phyloP scores from a whole-genome alignment of 1,140 invertebrate genomes.

The Aradophagus sp. region DNA sequence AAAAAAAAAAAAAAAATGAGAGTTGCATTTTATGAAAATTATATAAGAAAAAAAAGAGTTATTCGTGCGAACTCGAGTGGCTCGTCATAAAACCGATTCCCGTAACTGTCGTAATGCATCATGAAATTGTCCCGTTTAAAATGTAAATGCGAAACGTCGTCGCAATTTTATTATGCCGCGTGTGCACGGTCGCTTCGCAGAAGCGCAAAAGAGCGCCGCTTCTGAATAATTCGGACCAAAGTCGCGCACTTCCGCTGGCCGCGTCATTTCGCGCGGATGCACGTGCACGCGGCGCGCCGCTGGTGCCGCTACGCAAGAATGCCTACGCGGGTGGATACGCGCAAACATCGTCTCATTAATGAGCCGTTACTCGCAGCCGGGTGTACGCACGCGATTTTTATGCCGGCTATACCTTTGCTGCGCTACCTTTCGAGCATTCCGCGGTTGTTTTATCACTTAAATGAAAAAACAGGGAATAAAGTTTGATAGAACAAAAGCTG shows the following conservation, averaged over 20 bases:
- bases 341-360: slow-evolving; percentile 50
- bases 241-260: slow-evolving; percentile 40
- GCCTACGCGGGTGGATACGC: slow-evolving; percentile 50
- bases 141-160: too few species aligned
- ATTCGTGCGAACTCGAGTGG: too few species aligned
- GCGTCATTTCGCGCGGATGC: slow-evolving; percentile 42
- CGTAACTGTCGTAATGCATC: too few species aligned
- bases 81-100: too few species aligned
- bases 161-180: slow-evolving; percentile 41
- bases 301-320: slow-evolving; percentile 39
- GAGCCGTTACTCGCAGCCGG: slow-evolving; percentile 53
- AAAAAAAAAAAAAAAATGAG: too few species aligned
- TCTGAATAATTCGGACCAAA: slow-evolving; percentile 46
- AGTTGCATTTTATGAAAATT: too few species aligned
- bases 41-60: too few species aligned
- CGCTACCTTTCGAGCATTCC: too few species aligned
- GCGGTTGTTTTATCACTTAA: too few species aligned
- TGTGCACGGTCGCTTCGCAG: slow-evolving; percentile 19
- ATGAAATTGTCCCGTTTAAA: too few species aligned
- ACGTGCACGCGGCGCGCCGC: slow-evolving; percentile 47
- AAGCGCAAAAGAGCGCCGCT: slow-evolving; percentile 41
- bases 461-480: too few species aligned
- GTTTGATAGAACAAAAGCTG: too few species aligned
- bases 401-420: slow-evolving; percentile 7
- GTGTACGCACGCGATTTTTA: slow-evolving; percentile 28